phyloP scores from a whole-genome alignment of 2,113 vertebrate species.

The Cynoglossus semilaevis region DNA sequence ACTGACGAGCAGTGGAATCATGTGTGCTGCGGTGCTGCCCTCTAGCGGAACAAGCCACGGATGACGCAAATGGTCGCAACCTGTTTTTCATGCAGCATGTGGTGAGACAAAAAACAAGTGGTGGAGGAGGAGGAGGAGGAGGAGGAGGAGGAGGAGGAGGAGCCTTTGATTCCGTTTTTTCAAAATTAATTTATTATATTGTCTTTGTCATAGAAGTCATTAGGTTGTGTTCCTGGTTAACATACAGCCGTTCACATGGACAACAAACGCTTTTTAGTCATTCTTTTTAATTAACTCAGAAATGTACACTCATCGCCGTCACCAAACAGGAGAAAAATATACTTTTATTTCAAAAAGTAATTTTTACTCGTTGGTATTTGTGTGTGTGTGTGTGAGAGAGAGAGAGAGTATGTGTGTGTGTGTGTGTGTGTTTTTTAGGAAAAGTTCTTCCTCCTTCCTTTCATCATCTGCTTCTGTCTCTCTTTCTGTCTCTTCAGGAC shows the following conservation, averaged over 20 bases:
- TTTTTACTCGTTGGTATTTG: slow-evolving; percentile 29
- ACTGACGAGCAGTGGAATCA: slow-evolving; percentile 15
- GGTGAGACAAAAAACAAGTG: too few relatives aligned
- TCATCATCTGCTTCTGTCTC: not conserved
- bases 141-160: too few relatives aligned
- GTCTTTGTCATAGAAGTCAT: slow-evolving; percentile 76
- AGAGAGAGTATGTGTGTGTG: slow-evolving; percentile 3
- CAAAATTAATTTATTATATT: slow-evolving; percentile 81
- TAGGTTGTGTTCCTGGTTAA: slow-evolving; percentile 73
- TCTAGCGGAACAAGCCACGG: slow-evolving; percentile 45
- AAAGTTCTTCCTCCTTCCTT: slow-evolving; percentile 16
- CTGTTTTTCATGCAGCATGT: too few relatives aligned
- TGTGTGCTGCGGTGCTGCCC: slow-evolving; percentile 63
- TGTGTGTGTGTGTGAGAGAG: not conserved
- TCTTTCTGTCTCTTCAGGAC: slow-evolving; percentile 31
- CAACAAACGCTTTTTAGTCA: slow-evolving; percentile 62
- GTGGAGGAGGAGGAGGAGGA: too few relatives aligned
- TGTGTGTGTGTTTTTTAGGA: slow-evolving; percentile 7
- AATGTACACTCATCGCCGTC: slow-evolving; percentile 69
- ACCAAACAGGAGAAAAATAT: slow-evolving; percentile 59
- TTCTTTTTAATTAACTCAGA: slow-evolving; percentile 62
- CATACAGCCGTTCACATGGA: slow-evolving; percentile 79
- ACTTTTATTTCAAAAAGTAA: slow-evolving; percentile 42
- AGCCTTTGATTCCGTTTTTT: too few relatives aligned
- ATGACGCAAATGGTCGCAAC: slow-evolving; percentile 39